Evolutionary conservation across 2,797 vertebrate genomes (phyloP), one percentile per base, ranked within the genome.

Genomic region (Enteromius argenteus): DNA sequence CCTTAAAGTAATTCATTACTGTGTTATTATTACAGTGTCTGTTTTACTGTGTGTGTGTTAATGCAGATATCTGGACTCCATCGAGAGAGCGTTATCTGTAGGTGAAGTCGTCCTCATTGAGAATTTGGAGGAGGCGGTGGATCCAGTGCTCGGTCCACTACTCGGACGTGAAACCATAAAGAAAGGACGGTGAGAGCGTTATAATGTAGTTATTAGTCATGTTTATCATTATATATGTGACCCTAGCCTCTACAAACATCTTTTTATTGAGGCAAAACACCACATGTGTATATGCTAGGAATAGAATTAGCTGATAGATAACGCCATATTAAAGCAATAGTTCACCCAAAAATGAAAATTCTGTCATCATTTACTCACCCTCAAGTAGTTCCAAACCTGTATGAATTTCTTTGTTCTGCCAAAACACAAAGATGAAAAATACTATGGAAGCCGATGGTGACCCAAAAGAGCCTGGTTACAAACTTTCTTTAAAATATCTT

Each of bases 81-180:
- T 99, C 49, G 98, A 99, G 88, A 92, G 67, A 84, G 97, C 97
- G 0, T 87, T 99, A 89, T 93, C 95, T 83, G 94, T 93, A 0
- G 98, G 98, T 14, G 95, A 97, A 0, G 90, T 95, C 78, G 96
- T 99, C 76, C 92, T 99, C 73, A 97, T 99, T 56, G 98, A 99
- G 91, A 97, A 98, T 88, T 81, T 99, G 79, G 97, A 97, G 86
- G 98, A 99, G 89, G 93, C 89, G 0, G 62, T 99, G 68, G 97
- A 99, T 92, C 98, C 98, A 11, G 97, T 99, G 76, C 93, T 99
- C 75, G 96, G 97, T n/a, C 96, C 98, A 0, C 90, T 99, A 73
- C 93, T 99, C 78, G 96, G 97, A 3, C 92, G 96, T 90, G 98
- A 99, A 91, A 98, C 97, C 14, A 97, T 97, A 83, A 99, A 97